Percentiles rank a stretch among this genome's conserved stretches.
Evolutionary conservation across 2,113 vertebrate species (phyloP).

Genomic region (Seriola dumerili): DNA sequence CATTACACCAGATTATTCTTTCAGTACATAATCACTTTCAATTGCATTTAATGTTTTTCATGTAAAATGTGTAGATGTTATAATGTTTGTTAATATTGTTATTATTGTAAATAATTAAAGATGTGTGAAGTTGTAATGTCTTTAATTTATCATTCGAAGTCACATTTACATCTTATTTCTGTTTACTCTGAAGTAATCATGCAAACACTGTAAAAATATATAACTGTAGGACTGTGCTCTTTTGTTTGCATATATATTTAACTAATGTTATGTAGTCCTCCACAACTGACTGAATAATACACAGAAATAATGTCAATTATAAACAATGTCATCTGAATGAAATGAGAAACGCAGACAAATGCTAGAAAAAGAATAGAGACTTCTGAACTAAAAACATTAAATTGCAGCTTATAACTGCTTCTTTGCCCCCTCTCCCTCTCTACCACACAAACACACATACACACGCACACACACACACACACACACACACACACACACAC

Average conservation of each 20-base stretch:
- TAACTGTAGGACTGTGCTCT: not conserved
- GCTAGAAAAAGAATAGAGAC: not conserved
- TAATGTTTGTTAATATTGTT: not conserved
- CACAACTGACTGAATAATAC: not conserved
- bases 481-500: constrained; percentile 34
- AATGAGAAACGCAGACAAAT: constrained; percentile 5
- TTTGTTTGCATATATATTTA: not conserved
- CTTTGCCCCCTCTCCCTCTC: not conserved
- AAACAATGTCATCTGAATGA: not conserved
- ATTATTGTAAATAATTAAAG: not conserved
- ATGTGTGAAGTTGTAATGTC: not conserved
- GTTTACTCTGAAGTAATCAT: not conserved
- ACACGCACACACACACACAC: constrained; percentile 29
- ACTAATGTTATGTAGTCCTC: not conserved
- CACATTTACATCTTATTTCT: not conserved
- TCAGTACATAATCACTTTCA: not conserved
- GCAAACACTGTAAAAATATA: not conserved
- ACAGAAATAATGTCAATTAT: not conserved
- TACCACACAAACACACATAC: constrained; percentile 27
- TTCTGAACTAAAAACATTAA: constrained; percentile 2
- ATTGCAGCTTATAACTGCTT: not conserved
- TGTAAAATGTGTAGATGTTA: not conserved
- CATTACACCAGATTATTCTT: not conserved
- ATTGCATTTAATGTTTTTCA: not conserved
- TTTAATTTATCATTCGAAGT: not conserved